A percentile compares a stretch with the other conserved stretches of the same genome.
phyloP scores from a whole-genome alignment of 2,888 invertebrate species.

The Drosophila meridionalis region DNA sequence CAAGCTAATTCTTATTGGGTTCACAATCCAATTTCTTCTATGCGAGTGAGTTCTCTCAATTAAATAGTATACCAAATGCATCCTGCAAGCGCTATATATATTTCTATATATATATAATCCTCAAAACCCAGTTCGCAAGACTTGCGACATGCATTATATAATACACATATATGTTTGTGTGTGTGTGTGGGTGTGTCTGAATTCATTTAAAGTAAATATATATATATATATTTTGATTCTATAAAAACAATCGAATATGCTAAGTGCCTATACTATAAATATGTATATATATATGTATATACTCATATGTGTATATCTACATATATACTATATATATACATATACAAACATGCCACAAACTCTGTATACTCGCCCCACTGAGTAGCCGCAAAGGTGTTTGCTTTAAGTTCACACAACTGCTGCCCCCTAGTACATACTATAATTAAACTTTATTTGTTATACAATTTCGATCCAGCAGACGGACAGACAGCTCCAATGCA shows the following conservation, averaged over 20 bases:
- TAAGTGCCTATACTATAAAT: constrained; percentile 71
- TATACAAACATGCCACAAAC: constrained; percentile 33
- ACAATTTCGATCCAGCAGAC: constrained; percentile 1
- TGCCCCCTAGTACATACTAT: constrained; percentile 27
- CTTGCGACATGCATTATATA: constrained; percentile 17
- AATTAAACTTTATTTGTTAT: constrained; percentile 23
- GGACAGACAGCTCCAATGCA: constrained; percentile 13
- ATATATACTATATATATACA: constrained; percentile 37
- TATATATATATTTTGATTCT: constrained; percentile 63
- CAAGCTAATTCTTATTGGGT: constrained; percentile 5
- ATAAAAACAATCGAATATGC: constrained; percentile 76
- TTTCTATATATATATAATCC: constrained; percentile 6
- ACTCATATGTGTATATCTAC: constrained; percentile 33
- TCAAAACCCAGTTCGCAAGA: constrained; percentile 10
- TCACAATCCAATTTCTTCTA: constrained; percentile 9
- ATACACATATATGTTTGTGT: background rate
- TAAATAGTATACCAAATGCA: constrained; percentile 36
- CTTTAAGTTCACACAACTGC: constrained; percentile 27
- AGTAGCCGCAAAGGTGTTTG: constrained; percentile 41
- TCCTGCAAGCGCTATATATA: constrained; percentile 12
- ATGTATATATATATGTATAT: constrained; percentile 34
- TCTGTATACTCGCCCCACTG: constrained; percentile 56
- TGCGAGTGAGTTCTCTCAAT: constrained; percentile 9
- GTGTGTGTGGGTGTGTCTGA: constrained; percentile 27
- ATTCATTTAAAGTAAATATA: constrained; percentile 44